Percentiles rank a stretch among this genome's conserved stretches.
phyloP scores from a whole-genome alignment of 2,797 vertebrate genomes.

The Sebastes cheni region DNA sequence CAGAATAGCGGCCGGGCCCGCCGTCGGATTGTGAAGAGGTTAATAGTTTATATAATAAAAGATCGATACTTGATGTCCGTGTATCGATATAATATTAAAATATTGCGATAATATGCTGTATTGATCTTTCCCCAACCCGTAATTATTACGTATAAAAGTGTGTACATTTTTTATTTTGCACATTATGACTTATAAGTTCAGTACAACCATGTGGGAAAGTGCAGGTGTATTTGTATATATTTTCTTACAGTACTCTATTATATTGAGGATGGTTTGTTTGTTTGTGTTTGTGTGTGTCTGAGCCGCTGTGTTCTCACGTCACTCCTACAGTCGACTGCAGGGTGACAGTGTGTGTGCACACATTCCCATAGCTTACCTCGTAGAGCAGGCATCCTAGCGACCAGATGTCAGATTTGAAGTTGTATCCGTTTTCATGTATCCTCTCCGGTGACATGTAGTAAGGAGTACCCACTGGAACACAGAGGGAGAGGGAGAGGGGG shows the following conservation, averaged over 20 bases:
- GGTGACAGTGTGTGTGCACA: conserved; percentile 66
- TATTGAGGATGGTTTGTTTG: conserved; percentile 40
- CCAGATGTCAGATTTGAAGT: conserved; percentile 92
- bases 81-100: too few species aligned
- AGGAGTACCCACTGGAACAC: conserved; percentile 95
- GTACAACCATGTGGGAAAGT: neutral
- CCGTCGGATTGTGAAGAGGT: too few species aligned
- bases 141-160: neutral
- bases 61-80: too few species aligned
- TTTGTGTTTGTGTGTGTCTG: conserved; percentile 39
- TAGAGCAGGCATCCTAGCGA: conserved; percentile 98
- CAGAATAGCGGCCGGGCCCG: too few species aligned
- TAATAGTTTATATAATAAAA: too few species aligned
- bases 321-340: conserved; percentile 52
- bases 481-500: conserved; percentile 17
- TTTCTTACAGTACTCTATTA: neutral
- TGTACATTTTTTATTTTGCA: neutral
- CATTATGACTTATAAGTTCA: neutral
- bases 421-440: conserved; percentile 89
- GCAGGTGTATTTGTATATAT: neutral
- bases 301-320: conserved; percentile 46
- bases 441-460: conserved; percentile 91
- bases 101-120: too few species aligned
- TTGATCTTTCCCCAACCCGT: neutral
- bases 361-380: conserved; percentile 88